Evolutionary conservation across 2,797 vertebrate species (phyloP).

Genomic region (Eidolon dupreanum): DNA sequence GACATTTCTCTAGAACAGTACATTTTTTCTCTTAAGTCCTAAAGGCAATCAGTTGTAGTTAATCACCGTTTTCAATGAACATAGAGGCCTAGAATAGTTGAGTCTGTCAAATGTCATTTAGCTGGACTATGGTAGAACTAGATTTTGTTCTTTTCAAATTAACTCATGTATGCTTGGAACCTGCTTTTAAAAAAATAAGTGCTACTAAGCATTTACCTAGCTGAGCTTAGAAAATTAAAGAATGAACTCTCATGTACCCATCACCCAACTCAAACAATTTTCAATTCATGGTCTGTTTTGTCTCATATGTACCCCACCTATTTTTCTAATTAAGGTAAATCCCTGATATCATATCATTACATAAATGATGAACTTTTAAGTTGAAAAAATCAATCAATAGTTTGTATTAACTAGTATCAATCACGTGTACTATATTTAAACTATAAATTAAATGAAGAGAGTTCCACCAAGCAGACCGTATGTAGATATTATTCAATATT

Average conservation of each 20-base stretch:
- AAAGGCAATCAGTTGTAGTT: neutral
- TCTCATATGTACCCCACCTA: neutral
- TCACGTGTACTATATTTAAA: neutral
- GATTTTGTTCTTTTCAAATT: neutral
- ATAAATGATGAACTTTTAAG: neutral
- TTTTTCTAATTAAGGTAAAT: neutral
- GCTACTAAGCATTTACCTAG: neutral
- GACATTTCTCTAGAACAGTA: neutral
- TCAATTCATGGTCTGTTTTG: neutral
- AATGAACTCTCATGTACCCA: neutral
- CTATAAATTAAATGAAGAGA: conserved; percentile 14
- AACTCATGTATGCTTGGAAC: neutral
- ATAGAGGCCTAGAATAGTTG: neutral
- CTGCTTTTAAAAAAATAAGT: neutral
- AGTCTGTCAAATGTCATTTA: neutral
- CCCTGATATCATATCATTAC: neutral
- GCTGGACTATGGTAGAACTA: neutral
- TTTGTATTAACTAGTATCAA: conserved; percentile 27
- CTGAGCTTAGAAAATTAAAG: neutral
- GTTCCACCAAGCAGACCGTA: neutral
- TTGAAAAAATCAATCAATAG: neutral
- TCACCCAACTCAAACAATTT: neutral
- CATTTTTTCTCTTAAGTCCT: neutral
- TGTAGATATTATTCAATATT: neutral
- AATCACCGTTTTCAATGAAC: neutral